Evolutionary conservation across 2,797 vertebrate species (phyloP).

Genomic region (Bufotes viridis): DNA sequence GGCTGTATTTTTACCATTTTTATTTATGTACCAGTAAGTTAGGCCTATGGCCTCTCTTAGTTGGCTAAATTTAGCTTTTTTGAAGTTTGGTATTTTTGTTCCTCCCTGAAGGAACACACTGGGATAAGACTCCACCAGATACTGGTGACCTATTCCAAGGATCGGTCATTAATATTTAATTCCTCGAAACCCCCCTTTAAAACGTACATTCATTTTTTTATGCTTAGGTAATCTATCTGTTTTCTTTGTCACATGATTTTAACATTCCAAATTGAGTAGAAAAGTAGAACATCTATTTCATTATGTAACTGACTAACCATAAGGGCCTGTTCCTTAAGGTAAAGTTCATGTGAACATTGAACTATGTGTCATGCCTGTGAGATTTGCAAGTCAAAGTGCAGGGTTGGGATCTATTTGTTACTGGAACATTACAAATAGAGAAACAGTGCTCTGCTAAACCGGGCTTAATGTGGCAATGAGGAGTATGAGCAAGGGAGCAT

Average conservation of each 20-base stretch:
- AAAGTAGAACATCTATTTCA: neutral
- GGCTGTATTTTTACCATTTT: too few species aligned
- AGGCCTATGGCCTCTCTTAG: too few species aligned
- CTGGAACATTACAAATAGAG: neutral
- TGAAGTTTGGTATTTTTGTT: too few species aligned
- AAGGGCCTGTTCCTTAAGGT: neutral
- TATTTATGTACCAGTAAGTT: too few species aligned
- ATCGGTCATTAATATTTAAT: too few species aligned
- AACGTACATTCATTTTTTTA: neutral
- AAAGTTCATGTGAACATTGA: neutral
- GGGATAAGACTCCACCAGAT: too few species aligned
- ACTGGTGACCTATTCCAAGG: too few species aligned
- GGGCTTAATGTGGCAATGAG: neutral
- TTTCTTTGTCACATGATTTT: neutral
- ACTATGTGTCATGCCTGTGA: neutral
- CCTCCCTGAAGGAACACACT: too few species aligned
- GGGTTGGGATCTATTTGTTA: neutral
- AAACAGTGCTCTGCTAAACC: neutral
- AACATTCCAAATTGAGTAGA: neutral
- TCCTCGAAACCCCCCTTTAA: too few species aligned
- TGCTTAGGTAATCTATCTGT: too few species aligned
- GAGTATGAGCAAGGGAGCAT: neutral
- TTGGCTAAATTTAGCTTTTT: too few species aligned
- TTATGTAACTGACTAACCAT: too few species aligned
- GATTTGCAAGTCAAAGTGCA: conserved; percentile 37